Conservation (phyloP, 2,113 vertebrate genomes). For the Perca flavescens region DNA sequence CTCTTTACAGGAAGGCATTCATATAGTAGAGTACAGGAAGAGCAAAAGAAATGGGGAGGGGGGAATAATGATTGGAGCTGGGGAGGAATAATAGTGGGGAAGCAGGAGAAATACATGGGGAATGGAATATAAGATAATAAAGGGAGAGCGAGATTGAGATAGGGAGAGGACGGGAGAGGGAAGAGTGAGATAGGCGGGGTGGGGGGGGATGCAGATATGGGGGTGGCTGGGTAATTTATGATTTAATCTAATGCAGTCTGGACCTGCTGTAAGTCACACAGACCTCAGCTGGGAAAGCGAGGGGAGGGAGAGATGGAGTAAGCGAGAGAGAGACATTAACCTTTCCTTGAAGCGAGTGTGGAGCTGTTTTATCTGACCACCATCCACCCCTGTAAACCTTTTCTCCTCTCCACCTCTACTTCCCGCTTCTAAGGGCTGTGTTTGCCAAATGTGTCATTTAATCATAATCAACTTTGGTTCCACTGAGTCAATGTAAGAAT, state of each 20-base stretch:
- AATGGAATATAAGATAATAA: constrained; percentile 80
- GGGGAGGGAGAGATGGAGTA: constrained; percentile 70
- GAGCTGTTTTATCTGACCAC: constrained; percentile 79
- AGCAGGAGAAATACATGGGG: constrained; percentile 72
- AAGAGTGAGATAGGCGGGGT: constrained; percentile 60
- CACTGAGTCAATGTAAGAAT: constrained; percentile 1
- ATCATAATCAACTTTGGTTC: constrained; percentile 31
- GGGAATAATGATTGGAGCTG: constrained; percentile 75
- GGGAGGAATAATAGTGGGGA: constrained; percentile 74
- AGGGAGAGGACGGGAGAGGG: constrained; percentile 69
- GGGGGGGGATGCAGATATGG: constrained; percentile 93
- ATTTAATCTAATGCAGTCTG: constrained; percentile 99
- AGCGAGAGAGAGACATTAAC: constrained; percentile 81
- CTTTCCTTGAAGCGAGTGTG: constrained; percentile 76
- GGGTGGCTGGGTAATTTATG: constrained; percentile 95
- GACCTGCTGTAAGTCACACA: constrained; percentile 98
- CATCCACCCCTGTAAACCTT: constrained; percentile 69
- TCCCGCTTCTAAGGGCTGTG: not conserved
- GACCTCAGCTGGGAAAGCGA: constrained; percentile 87
- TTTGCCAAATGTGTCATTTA: constrained; percentile 37
- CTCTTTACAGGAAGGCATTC: constrained; percentile 50
- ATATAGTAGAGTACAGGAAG: constrained; percentile 54
- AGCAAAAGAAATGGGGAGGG: constrained; percentile 30
- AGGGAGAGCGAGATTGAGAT: constrained; percentile 74
- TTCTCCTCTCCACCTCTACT: constrained; percentile 44